phyloP scores from a whole-genome alignment of 1,140 invertebrate species.

The Polypedilum pembai region DNA sequence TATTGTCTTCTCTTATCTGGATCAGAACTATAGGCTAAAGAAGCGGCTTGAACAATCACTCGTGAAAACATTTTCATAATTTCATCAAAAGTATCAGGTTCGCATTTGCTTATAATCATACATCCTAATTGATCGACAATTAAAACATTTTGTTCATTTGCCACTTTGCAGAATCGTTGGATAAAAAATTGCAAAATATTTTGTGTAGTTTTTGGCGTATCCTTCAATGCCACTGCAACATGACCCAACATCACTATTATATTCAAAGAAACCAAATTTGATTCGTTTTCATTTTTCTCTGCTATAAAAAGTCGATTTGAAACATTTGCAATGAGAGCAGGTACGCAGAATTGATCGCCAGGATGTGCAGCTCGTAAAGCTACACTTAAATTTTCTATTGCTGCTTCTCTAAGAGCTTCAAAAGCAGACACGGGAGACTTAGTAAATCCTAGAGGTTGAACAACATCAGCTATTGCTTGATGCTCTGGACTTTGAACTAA shows the following conservation, averaged over 20 bases:
- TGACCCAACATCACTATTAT: constrained; percentile 96
- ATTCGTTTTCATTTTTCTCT: constrained; percentile 74
- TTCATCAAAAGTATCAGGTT: constrained; percentile 79
- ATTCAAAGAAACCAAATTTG: constrained; percentile 86
- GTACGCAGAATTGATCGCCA: constrained; percentile 83
- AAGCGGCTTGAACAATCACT: constrained; percentile 88
- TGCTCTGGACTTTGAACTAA: constrained; percentile 52
- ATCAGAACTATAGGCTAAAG: constrained; percentile 70
- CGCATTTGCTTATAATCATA: constrained; percentile 89
- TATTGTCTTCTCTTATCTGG: constrained; percentile 54
- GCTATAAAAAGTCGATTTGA: constrained; percentile 91
- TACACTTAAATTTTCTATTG: constrained; percentile 92
- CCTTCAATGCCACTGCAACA: constrained; percentile 88
- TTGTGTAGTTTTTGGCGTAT: constrained; percentile 84
- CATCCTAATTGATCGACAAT: constrained; percentile 96
- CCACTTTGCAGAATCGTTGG: constrained; percentile 87
- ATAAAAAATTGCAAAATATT: constrained; percentile 97
- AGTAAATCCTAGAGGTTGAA: constrained; percentile 35
- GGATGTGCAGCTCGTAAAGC: constrained; percentile 81
- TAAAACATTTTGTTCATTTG: constrained; percentile 77
- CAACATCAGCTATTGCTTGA: constrained; percentile 30
- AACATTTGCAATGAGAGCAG: constrained; percentile 87
- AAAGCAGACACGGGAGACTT: constrained; percentile 58
- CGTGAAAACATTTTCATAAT: constrained; percentile 97
- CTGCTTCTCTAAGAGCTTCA: constrained; percentile 82